A percentile compares a stretch with the other conserved stretches of the same genome.
Conservation (phyloP, 2,797 vertebrate genomes). For the Hypotaenidia philippensis region DNA sequence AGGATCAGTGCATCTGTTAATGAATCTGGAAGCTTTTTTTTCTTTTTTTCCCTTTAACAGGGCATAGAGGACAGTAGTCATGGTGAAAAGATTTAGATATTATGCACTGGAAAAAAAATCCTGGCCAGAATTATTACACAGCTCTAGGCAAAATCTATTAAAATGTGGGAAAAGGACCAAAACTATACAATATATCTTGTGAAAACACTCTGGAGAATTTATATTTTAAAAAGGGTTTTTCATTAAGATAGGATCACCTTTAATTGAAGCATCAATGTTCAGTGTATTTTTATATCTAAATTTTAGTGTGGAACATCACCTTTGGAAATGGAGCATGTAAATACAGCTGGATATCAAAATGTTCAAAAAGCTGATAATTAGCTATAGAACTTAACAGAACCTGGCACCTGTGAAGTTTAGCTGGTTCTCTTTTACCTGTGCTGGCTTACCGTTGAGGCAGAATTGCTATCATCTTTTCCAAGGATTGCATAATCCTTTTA, state of each 20-base stretch:
- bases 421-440: not conserved
- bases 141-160: slow-evolving; percentile 54
- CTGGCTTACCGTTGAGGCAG: not conserved
- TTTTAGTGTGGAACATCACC: not conserved
- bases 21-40: not conserved
- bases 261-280: not conserved
- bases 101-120: not conserved
- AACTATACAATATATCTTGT: slow-evolving; percentile 11
- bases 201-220: not conserved
- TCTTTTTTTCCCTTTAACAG: not conserved
- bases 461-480: not conserved
- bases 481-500: not conserved
- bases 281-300: not conserved
- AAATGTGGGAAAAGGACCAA: slow-evolving; percentile 38
- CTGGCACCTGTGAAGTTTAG: not conserved
- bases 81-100: not conserved
- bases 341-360: not conserved
- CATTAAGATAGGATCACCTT: slow-evolving; percentile 31
- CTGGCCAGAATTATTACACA: not conserved
- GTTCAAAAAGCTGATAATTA: not conserved
- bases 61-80: not conserved
- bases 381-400: not conserved
- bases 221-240: slow-evolving; percentile 33
- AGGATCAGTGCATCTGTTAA: not conserved
- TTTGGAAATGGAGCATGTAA: not conserved